Evolutionary conservation across 2,113 vertebrate species (phyloP).

Genomic region (Argyrosomus japonicus): DNA sequence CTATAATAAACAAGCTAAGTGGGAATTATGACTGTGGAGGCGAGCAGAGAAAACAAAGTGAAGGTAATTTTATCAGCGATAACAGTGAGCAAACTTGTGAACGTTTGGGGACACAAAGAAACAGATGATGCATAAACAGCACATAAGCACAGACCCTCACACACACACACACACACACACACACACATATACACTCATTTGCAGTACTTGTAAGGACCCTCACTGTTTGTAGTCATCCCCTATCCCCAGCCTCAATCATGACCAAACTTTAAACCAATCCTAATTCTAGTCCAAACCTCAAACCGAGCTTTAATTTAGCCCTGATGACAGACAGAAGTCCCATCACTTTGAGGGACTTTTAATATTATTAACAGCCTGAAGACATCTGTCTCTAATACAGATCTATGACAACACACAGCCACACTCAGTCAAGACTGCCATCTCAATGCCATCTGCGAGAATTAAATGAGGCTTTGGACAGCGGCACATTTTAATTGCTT

Average conservation of each 20-base stretch:
- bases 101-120: slow-evolving; percentile 13
- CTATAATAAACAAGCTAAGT: slow-evolving; percentile 40
- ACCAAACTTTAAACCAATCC: neutral
- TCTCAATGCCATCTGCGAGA: neutral
- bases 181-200: too few relatives aligned
- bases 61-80: slow-evolving; percentile 33
- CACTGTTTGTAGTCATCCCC: too few relatives aligned
- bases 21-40: slow-evolving; percentile 30
- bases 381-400: neutral
- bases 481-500: neutral
- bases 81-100: slow-evolving; percentile 16
- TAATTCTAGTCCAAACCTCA: neutral
- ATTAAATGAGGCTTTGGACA: neutral
- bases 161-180: too few relatives aligned
- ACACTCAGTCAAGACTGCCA: neutral
- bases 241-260: neutral
- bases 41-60: neutral
- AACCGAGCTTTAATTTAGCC: neutral
- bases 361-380: neutral
- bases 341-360: neutral
- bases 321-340: neutral
- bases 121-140: slow-evolving; percentile 17
- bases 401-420: neutral
- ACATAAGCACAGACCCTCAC: neutral
- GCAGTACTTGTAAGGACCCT: too few relatives aligned